phyloP scores from a whole-genome alignment of 2,113 vertebrate genomes.

The Baryphthengus martii region DNA sequence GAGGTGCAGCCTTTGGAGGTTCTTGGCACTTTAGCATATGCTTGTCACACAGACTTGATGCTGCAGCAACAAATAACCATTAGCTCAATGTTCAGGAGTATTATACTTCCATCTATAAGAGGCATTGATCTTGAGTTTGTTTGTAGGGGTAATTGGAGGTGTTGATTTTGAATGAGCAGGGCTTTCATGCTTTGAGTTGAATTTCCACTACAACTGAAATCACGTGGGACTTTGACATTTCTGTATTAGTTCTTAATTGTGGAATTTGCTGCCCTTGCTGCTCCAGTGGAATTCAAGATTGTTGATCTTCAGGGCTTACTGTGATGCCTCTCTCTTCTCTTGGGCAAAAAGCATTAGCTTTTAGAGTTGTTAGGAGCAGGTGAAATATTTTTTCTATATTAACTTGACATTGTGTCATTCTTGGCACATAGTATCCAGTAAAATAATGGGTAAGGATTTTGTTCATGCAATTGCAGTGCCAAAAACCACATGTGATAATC shows the following conservation, averaged over 20 bases:
- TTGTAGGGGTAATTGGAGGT: not conserved
- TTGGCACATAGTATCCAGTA: not conserved
- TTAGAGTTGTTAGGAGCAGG: not conserved
- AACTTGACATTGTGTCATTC: not conserved
- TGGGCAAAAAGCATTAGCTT: not conserved
- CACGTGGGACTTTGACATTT: not conserved
- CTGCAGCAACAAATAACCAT: not conserved
- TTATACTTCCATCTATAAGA: not conserved
- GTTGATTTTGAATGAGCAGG: not conserved
- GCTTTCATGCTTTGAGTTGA: not conserved
- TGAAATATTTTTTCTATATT: not conserved
- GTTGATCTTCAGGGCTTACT: not conserved
- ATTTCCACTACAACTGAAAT: not conserved
- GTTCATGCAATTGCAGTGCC: not conserved
- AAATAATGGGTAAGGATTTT: not conserved
- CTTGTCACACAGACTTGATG: not conserved
- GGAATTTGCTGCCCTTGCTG: conserved; percentile 17
- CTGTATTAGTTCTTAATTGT: not conserved
- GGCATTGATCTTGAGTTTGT: not conserved
- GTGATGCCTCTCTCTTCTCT: not conserved
- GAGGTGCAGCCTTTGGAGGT: not conserved
- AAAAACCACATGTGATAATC: not conserved
- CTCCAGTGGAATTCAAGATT: not conserved
- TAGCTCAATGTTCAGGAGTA: not conserved
- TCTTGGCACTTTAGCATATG: conserved; percentile 1